Evolutionary conservation across 2,797 vertebrate genomes (phyloP).

Genomic region (Craterocephalus amniculus): DNA sequence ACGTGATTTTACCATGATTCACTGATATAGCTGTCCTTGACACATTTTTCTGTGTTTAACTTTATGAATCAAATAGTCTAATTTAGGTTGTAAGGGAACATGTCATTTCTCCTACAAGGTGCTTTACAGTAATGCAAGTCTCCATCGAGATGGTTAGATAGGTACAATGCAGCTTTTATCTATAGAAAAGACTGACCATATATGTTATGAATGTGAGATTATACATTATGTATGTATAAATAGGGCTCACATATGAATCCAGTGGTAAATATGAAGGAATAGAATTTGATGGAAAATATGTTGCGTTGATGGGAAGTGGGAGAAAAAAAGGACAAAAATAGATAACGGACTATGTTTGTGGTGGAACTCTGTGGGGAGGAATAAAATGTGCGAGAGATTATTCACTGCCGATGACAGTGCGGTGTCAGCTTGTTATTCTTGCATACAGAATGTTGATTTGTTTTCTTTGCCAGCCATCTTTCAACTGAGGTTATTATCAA

Average conservation of each 20-base stretch:
- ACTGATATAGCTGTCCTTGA: constrained; percentile 1
- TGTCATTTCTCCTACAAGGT: not conserved
- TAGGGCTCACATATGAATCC: not conserved
- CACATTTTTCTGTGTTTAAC: constrained; percentile 2
- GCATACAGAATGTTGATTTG: constrained; percentile 59
- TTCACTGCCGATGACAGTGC: constrained; percentile 55
- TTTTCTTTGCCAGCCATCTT: constrained; percentile 45
- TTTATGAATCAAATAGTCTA: not conserved
- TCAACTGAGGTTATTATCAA: constrained; percentile 62
- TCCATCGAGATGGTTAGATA: not conserved
- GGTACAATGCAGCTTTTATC: not conserved
- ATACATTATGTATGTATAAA: not conserved
- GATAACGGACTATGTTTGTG: constrained; percentile 34
- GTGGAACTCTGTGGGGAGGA: constrained; percentile 51
- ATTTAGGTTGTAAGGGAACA: not conserved
- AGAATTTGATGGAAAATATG: constrained; percentile 10
- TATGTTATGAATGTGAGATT: constrained; percentile 12
- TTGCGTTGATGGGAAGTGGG: constrained; percentile 4
- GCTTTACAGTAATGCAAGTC: not conserved
- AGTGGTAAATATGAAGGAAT: constrained; percentile 11
- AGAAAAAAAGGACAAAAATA: constrained; percentile 33
- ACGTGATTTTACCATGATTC: constrained; percentile 26
- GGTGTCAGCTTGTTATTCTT: constrained; percentile 73
- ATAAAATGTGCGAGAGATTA: constrained; percentile 58
- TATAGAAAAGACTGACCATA: constrained; percentile 4